A percentile compares a stretch with the other conserved stretches of the same genome.
Conservation (phyloP, 2,113 vertebrate genomes). For the Brachirus orientalis region DNA sequence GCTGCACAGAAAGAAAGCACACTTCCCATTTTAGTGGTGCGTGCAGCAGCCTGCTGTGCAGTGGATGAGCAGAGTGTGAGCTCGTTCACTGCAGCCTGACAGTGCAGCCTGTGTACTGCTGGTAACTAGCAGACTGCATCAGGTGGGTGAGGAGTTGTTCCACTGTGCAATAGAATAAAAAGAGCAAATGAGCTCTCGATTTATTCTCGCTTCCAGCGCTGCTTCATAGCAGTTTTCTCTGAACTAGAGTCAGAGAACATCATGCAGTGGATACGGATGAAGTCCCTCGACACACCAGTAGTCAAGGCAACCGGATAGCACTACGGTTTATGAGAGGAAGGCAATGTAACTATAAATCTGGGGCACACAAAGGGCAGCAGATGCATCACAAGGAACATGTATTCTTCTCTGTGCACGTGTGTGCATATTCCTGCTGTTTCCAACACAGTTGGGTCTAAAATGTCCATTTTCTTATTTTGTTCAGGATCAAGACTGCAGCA, state of each 20-base stretch:
- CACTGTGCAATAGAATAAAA: neutral
- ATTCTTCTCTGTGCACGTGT: neutral
- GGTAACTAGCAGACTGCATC: slow-evolving; percentile 16
- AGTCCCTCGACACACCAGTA: slow-evolving; percentile 74
- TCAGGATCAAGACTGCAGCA: too few relatives aligned
- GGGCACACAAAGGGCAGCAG: slow-evolving; percentile 45
- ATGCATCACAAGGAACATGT: slow-evolving; percentile 9
- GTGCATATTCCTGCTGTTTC: neutral
- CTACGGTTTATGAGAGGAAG: slow-evolving; percentile 55
- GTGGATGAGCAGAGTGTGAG: neutral
- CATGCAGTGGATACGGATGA: slow-evolving; percentile 53
- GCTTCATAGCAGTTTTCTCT: slow-evolving; percentile 43
- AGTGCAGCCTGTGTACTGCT: neutral
- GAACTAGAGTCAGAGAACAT: slow-evolving; percentile 67
- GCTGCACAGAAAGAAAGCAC: slow-evolving; percentile 23
- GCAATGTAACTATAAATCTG: slow-evolving; percentile 51
- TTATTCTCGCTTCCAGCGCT: slow-evolving; percentile 38
- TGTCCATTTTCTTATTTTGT: neutral
- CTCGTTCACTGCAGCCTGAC: neutral
- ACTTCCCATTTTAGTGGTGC: slow-evolving; percentile 13
- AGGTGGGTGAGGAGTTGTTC: slow-evolving; percentile 39
- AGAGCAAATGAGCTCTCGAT: slow-evolving; percentile 35
- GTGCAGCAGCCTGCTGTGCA: slow-evolving; percentile 12
- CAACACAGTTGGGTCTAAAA: neutral
- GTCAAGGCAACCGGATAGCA: slow-evolving; percentile 73